phyloP scores from a whole-genome alignment of 2,888 invertebrate genomes.

The Pecten maximus region DNA sequence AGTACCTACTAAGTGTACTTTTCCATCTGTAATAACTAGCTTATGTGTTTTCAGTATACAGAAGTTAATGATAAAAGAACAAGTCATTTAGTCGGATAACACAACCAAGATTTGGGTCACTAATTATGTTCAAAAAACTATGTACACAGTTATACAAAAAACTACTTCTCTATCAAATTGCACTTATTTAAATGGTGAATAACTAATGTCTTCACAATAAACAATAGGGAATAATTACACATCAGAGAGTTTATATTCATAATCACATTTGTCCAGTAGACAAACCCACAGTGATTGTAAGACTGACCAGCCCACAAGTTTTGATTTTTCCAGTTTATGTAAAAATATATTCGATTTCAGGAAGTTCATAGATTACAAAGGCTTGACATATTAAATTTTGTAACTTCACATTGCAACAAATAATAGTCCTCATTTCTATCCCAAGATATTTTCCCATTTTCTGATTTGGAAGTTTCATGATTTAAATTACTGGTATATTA shows the following conservation, averaged over 20 bases:
- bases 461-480: no score
- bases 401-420: no score
- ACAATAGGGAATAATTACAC: background rate
- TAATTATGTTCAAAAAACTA: background rate
- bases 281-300: background rate
- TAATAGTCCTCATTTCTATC: no score
- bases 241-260: background rate
- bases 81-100: background rate
- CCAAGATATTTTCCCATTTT: no score
- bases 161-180: background rate
- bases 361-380: no score
- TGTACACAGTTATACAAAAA: background rate
- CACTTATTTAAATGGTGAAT: background rate
- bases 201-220: background rate
- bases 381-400: no score
- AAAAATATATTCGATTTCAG: background rate
- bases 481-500: no score
- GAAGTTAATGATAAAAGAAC: background rate
- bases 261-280: background rate
- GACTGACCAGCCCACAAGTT: background rate
- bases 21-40: background rate
- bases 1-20: background rate
- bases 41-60: no score
- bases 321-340: background rate
- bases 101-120: background rate